phyloP scores from a whole-genome alignment of 2,113 vertebrate species.

The Misgurnus mizolepis region DNA sequence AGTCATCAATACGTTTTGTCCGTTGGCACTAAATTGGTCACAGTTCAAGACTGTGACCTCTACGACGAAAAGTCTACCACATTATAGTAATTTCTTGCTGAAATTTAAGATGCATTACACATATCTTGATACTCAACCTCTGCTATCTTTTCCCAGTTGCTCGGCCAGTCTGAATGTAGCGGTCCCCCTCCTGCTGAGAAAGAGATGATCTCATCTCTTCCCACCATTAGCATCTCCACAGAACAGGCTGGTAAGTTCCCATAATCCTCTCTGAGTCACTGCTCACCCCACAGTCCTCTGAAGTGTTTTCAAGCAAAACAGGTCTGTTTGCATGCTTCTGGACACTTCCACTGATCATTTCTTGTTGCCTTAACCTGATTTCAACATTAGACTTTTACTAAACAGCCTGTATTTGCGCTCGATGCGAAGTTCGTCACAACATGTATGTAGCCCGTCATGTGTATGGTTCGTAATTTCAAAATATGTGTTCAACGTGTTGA shows the following conservation, averaged over 20 bases:
- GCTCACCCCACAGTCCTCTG: slow-evolving; percentile 22
- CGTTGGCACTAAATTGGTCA: slow-evolving; percentile 38
- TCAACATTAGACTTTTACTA: background rate
- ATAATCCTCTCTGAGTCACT: slow-evolving; percentile 52
- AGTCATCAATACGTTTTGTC: background rate
- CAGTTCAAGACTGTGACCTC: background rate
- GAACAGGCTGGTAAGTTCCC: slow-evolving; percentile 85
- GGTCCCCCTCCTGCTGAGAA: slow-evolving; percentile 89
- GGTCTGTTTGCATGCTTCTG: slow-evolving; percentile 33
- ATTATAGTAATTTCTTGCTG: background rate
- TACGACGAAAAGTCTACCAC: background rate
- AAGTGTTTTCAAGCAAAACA: slow-evolving; percentile 13
- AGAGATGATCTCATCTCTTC: slow-evolving; percentile 88
- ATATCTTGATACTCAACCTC: background rate
- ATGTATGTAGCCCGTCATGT: too few species aligned
- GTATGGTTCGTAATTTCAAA: too few species aligned
- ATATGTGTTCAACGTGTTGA: too few species aligned
- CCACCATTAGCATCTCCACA: slow-evolving; percentile 86
- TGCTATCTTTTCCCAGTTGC: slow-evolving; percentile 71
- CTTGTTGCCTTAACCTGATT: background rate
- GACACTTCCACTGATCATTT: background rate
- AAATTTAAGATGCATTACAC: background rate
- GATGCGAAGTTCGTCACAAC: too few species aligned
- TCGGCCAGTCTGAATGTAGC: slow-evolving; percentile 86
- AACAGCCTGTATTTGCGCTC: background rate